Evolutionary conservation across 2,888 invertebrate genomes (phyloP).

Genomic region (Erannis defoliaria): DNA sequence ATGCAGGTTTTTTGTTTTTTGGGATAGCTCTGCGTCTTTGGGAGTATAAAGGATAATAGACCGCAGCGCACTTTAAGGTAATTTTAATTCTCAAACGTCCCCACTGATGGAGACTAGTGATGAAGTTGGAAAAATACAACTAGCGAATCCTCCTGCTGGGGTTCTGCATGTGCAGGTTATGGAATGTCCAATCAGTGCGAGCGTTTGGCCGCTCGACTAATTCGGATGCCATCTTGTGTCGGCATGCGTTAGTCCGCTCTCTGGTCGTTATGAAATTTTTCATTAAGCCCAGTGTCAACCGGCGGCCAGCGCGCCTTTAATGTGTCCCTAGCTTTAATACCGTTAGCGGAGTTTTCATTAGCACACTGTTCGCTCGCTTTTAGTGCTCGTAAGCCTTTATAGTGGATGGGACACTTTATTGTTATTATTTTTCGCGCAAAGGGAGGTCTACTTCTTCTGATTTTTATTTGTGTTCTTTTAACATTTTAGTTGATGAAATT

Average conservation of each 20-base stretch:
- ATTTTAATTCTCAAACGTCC: no score
- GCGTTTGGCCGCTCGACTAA: slow-evolving; percentile 21
- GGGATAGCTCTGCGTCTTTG: no score
- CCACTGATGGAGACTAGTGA: no score
- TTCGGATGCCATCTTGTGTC: slow-evolving; percentile 46
- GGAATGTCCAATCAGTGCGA: slow-evolving; percentile 25
- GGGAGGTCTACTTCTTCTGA: slow-evolving; percentile 38
- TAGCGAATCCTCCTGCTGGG: no score
- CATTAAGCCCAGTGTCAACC: slow-evolving; percentile 70
- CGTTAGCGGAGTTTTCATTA: slow-evolving; percentile 72
- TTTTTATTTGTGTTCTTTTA: slow-evolving; percentile 42
- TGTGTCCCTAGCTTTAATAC: slow-evolving; percentile 58
- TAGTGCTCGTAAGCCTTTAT: slow-evolving; percentile 67
- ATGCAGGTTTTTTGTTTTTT: no score
- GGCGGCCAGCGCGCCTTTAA: slow-evolving; percentile 49
- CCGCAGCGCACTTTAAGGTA: no score
- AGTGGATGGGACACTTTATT: slow-evolving; percentile 60
- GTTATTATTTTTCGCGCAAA: slow-evolving; percentile 59
- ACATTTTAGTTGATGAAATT: slow-evolving; percentile 33
- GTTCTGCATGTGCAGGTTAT: background rate
- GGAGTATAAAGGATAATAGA: no score
- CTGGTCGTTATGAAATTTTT: slow-evolving; percentile 71
- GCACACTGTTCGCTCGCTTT: slow-evolving; percentile 61
- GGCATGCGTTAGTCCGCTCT: slow-evolving; percentile 41
- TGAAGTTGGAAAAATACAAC: no score